Percentiles rank a stretch among this genome's conserved stretches.
phyloP scores from a whole-genome alignment of 1,140 invertebrate species.

The Stegodyphus mimosarum region DNA sequence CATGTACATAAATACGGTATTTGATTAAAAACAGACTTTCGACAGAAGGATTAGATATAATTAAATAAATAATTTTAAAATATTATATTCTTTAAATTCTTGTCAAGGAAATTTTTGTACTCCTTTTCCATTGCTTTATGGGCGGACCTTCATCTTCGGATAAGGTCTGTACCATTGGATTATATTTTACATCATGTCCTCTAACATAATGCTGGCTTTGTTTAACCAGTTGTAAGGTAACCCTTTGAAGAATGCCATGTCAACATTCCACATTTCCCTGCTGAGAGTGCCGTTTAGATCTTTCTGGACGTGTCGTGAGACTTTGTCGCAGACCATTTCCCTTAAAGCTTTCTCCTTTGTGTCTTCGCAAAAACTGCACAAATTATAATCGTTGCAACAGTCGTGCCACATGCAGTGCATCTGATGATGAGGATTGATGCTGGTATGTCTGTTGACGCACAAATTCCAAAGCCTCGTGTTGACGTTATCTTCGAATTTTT shows the following conservation, averaged over 20 bases:
- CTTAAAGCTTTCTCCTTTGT: conserved; percentile 7
- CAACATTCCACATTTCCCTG: conserved; percentile 49
- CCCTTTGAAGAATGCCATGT: conserved; percentile 13
- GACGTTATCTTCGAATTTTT: conserved; percentile 41
- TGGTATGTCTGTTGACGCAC: conserved; percentile 29
- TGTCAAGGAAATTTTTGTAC: too few species aligned
- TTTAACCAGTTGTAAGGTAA: conserved; percentile 25
- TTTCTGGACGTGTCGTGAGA: conserved; percentile 42
- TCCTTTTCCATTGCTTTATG: too few species aligned
- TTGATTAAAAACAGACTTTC: too few species aligned
- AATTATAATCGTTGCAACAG: too few species aligned
- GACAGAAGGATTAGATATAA: too few species aligned
- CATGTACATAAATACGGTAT: too few species aligned
- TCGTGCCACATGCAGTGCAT: conserved; percentile 35
- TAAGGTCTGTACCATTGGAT: too few species aligned
- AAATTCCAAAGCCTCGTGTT: conserved; percentile 21
- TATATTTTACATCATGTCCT: too few species aligned
- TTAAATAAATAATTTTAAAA: too few species aligned
- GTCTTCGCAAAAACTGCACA: neutral
- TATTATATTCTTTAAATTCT: too few species aligned
- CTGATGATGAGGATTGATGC: conserved; percentile 49
- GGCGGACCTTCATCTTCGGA: too few species aligned
- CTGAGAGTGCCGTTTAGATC: conserved; percentile 9
- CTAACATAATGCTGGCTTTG: too few species aligned
- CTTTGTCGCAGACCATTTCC: conserved; percentile 54